Evolutionary conservation across 1,140 invertebrate genomes (phyloP).

Genomic region (Calephelis nemesis): DNA sequence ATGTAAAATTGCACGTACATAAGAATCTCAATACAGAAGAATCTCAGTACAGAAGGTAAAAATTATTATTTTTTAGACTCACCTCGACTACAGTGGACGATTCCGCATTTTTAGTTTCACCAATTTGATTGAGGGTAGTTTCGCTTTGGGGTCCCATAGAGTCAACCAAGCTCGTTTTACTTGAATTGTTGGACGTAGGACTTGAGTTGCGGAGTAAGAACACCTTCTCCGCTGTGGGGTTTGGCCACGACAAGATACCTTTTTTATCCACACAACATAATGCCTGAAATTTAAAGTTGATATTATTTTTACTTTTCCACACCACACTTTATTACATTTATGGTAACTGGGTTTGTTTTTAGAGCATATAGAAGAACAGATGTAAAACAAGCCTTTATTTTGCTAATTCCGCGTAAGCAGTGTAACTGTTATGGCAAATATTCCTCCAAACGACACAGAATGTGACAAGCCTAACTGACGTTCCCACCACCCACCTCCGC

Average conservation of each 20-base stretch:
- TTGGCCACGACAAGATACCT: constrained; percentile 97
- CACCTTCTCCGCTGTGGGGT: constrained; percentile 97
- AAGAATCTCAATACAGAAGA: no score
- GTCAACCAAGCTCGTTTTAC: constrained; percentile 66
- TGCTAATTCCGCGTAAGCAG: no score
- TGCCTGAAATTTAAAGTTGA: constrained; percentile 77
- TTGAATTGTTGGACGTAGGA: constrained; percentile 64
- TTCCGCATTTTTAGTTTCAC: constrained; percentile 47
- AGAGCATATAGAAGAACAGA: no score
- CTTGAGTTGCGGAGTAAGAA: constrained; percentile 91
- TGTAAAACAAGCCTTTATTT: no score
- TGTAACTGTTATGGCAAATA: no score
- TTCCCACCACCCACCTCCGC: no score
- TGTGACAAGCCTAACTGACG: no score
- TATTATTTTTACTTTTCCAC: background rate
- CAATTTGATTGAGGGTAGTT: constrained; percentile 44
- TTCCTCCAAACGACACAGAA: no score
- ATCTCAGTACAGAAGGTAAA: background rate
- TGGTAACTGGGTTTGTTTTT: no score
- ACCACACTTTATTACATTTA: no score
- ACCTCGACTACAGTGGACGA: constrained; percentile 74
- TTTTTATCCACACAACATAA: constrained; percentile 98
- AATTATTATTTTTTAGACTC: constrained; percentile 1
- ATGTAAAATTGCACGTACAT: no score
- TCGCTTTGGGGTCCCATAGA: constrained; percentile 66